Percentiles rank a stretch among this genome's conserved stretches.
Conservation (phyloP, 2,888 invertebrate genomes). For the Baccha elongata region DNA sequence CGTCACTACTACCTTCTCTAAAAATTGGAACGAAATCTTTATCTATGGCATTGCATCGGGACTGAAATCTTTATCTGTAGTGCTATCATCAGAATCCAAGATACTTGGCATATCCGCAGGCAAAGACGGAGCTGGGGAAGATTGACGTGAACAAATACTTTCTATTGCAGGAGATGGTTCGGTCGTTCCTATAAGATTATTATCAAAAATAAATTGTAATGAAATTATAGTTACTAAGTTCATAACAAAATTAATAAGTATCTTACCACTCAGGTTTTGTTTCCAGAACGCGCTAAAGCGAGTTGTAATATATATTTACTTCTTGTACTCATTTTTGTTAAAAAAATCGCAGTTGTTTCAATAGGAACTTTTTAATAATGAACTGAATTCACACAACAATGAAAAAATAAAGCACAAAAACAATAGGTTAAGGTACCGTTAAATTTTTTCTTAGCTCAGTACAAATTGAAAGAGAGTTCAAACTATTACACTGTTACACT, state of each 20-base stretch:
- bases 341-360: no score
- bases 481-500: no score
- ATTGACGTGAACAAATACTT: conserved; percentile 8
- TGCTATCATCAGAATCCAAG: background rate
- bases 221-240: background rate
- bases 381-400: background rate
- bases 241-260: conserved; percentile 1
- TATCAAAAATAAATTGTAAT: conserved; percentile 5
- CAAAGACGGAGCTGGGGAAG: conserved; percentile 7
- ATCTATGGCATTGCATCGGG: no score
- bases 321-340: conserved; percentile 10
- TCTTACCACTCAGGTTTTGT: background rate
- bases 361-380: no score
- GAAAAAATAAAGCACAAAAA: no score
- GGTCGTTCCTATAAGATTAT: conserved; percentile 3
- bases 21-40: no score
- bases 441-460: background rate
- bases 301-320: conserved; percentile 7
- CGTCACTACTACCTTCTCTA: no score
- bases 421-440: background rate
- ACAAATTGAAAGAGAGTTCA: background rate
- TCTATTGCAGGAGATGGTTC: background rate
- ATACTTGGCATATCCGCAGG: conserved; percentile 6
- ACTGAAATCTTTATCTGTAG: conserved; percentile 3
- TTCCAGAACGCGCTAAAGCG: background rate